A percentile compares a stretch with the other conserved stretches of the same genome.
phyloP scores from a whole-genome alignment of 2,797 vertebrate genomes.

The Pyrocephalus nanus region DNA sequence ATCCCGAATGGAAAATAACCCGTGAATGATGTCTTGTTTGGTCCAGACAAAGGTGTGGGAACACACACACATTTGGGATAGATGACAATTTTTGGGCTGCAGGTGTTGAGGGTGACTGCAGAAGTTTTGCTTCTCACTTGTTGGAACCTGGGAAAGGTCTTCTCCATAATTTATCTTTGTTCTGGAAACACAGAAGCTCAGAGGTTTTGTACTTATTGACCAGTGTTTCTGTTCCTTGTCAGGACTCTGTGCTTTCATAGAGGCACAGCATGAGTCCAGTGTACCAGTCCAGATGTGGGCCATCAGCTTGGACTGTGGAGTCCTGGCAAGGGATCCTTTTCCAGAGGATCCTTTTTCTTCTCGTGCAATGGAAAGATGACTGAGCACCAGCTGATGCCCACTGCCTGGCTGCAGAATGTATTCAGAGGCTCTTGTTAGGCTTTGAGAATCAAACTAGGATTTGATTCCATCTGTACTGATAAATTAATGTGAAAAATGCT shows the following conservation, averaged over 20 bases:
- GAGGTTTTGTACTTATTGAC: neutral
- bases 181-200: neutral
- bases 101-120: neutral
- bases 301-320: neutral
- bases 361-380: neutral
- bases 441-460: neutral
- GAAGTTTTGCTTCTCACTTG: rapidly evolving
- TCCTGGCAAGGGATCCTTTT: neutral
- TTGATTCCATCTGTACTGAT: neutral
- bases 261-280: neutral
- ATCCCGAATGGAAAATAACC: neutral
- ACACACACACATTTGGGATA: neutral
- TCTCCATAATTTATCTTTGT: neutral
- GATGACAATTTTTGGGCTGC: neutral
- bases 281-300: neutral
- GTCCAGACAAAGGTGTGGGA: neutral
- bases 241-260: neutral
- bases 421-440: neutral
- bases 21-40: neutral
- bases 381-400: neutral
- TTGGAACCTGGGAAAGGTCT: neutral
- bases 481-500: neutral
- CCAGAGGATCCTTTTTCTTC: neutral
- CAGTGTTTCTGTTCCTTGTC: neutral
- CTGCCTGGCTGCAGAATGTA: neutral